Evolutionary conservation across 2,797 vertebrate species (phyloP).

Genomic region (Loriculus beryllinus): DNA sequence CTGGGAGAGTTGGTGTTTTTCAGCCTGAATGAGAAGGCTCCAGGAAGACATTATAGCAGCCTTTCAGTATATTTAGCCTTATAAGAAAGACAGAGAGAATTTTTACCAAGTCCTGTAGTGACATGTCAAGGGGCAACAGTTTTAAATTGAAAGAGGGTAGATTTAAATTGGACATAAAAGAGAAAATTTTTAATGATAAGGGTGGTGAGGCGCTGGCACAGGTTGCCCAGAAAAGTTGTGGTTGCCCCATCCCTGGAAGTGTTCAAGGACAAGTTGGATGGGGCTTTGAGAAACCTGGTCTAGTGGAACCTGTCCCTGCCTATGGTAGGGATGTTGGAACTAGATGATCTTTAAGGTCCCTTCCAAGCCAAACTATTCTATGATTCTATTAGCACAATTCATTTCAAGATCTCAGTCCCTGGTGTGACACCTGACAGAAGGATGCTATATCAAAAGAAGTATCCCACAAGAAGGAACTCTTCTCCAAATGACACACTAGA

Average conservation of each 20-base stretch:
- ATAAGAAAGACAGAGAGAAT: background rate
- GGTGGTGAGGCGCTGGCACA: background rate
- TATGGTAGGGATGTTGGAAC: no score
- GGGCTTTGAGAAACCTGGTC: background rate
- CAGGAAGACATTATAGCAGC: background rate
- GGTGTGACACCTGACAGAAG: slow-evolving; percentile 13
- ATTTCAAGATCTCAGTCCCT: background rate
- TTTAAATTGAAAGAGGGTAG: background rate
- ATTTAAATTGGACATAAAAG: background rate
- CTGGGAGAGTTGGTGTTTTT: background rate
- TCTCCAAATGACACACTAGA: background rate
- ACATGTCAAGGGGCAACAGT: background rate
- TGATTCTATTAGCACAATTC: background rate
- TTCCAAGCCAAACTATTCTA: background rate
- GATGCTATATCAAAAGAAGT: background rate
- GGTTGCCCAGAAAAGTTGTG: background rate
- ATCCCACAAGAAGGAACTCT: background rate
- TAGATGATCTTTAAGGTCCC: background rate
- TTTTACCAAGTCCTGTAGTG: background rate
- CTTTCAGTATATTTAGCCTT: background rate
- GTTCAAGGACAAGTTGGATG: background rate
- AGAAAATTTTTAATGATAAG: background rate
- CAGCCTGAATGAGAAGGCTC: background rate
- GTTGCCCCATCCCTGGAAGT: background rate
- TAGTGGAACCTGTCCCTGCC: background rate